Conservation (phyloP, 2,797 vertebrate genomes). For the Muscicapa striata region DNA sequence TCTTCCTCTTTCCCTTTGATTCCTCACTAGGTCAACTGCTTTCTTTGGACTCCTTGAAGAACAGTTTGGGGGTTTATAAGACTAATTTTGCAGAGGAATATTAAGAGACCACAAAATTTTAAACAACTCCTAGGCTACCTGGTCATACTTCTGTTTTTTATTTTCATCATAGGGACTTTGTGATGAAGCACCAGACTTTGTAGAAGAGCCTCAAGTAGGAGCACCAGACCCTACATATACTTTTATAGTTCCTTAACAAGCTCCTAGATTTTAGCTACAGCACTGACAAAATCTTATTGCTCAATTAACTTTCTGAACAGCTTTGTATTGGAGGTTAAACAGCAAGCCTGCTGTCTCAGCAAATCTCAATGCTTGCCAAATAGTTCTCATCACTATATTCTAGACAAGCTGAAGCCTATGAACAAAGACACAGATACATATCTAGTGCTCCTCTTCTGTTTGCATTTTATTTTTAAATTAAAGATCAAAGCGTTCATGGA, state of each 20-base stretch:
- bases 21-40: not conserved
- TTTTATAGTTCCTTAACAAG: not conserved
- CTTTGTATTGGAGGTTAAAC: conserved; percentile 4
- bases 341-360: not conserved
- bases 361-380: not conserved
- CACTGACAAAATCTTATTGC: conserved; percentile 5
- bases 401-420: not conserved
- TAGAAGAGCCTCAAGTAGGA: not conserved
- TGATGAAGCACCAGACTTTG: not conserved
- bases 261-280: not conserved
- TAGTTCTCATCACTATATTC: not conserved
- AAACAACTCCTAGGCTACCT: not conserved
- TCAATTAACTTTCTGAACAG: not conserved
- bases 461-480: conserved; percentile 30
- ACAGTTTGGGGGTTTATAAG: not conserved
- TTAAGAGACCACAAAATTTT: not conserved
- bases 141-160: not conserved
- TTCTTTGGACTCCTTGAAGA: not conserved
- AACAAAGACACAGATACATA: conserved; percentile 13
- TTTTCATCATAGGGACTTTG: not conserved
- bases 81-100: not conserved
- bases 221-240: not conserved
- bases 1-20: not conserved
- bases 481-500: conserved; percentile 49
- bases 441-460: not conserved